A percentile compares a stretch with the other conserved stretches of the same genome.
Conservation (phyloP, 2,797 vertebrate genomes). For the Darevskia mixta region DNA sequence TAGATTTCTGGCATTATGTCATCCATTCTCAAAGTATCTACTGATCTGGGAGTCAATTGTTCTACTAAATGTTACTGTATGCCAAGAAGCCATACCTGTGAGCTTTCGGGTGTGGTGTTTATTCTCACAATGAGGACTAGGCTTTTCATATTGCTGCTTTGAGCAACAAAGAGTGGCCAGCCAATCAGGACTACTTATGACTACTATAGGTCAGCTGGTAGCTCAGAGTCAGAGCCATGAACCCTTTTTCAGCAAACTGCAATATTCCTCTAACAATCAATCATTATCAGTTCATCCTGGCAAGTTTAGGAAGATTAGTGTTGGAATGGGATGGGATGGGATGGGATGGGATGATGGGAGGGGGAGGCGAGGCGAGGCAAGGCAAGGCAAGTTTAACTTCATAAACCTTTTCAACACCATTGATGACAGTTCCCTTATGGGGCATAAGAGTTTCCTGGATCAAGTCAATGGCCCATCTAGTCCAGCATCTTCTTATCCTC, state of each 20-base stretch:
- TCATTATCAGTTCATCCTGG: not conserved
- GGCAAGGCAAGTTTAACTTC: too few relatives aligned
- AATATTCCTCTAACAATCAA: not conserved
- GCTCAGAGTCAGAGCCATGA: not conserved
- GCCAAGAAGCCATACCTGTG: not conserved
- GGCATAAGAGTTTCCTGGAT: too few relatives aligned
- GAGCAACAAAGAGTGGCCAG: not conserved
- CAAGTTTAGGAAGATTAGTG: too few relatives aligned
- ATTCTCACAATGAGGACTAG: not conserved
- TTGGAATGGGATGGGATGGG: too few relatives aligned
- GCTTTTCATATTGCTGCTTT: not conserved
- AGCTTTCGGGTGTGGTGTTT: not conserved
- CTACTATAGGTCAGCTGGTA: not conserved
- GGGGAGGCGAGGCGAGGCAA: too few relatives aligned
- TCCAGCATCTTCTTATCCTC: too few relatives aligned
- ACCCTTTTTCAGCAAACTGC: not conserved
- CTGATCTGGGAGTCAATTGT: not conserved
- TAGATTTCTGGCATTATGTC: not conserved
- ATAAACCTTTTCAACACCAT: too few relatives aligned
- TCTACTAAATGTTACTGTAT: not conserved
- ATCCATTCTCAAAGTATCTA: not conserved
- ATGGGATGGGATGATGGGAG: too few relatives aligned
- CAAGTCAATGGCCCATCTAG: too few relatives aligned
- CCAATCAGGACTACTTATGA: not conserved
- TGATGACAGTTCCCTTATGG: too few relatives aligned